Evolutionary conservation across 1,140 invertebrate genomes (phyloP), one percentile per base, ranked within the genome.

Genomic region (Goniozus legneri): DNA sequence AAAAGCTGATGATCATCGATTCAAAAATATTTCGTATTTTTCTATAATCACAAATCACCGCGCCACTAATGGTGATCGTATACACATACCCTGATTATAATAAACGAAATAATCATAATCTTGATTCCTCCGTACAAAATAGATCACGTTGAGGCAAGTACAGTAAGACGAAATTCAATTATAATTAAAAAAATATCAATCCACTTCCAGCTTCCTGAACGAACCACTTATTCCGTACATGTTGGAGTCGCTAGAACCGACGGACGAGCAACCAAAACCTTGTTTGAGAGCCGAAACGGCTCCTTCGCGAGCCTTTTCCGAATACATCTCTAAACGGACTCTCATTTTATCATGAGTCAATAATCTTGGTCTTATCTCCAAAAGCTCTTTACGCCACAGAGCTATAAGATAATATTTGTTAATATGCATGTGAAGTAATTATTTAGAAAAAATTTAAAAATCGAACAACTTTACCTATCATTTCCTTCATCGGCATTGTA

Each of bases 171-270:
- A n/a, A n/a, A n/a, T n/a, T n/a, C n/a, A n/a, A n/a, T n/a, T n/a
- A n/a, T n/a, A n/a, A n/a, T n/a, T n/a, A n/a, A n/a, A n/a, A n/a
- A 33, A 4, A 10, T 14, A 54, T 81, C 73, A 87, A 68, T 89
- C 87, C 8, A 89, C 84, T 74, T 89, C 85, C 31, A 89, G 77
- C 66, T 88, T 87, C 43, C 86, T 77, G 70, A 90, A 90, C 59
- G 86, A 88, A 34, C 87, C 87, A 6, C 80, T 84, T 31, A 87
- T 78, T 1, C 85, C 85, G 43, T 81, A 69, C 65, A 87, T 67
- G 24, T 79, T 80, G 4, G 80, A 80, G 51, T 83, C 81, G 10
- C 74, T 78, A 32, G 80, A 78, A 14, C 77, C 76, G 0, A 77
- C 75, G 47, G 79, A 79, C 1, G 78, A 79, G 45, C 79, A 78